Evolutionary conservation across 2,113 vertebrate genomes (phyloP).

Genomic region (Dromas ardeola): DNA sequence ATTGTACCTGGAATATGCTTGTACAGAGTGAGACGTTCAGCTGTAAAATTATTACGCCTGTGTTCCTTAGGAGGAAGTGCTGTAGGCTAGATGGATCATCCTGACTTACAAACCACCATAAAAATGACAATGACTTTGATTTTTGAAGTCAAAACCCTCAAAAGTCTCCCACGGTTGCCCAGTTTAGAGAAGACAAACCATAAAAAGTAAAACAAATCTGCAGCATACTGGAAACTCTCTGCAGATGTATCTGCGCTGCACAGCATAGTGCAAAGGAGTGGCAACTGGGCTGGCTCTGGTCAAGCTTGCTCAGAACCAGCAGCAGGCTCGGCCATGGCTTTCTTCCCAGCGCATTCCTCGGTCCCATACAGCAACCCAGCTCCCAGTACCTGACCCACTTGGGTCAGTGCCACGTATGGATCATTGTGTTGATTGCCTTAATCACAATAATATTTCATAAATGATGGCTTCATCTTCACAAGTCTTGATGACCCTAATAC

Average conservation of each 20-base stretch:
- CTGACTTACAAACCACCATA: neutral
- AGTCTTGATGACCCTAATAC: neutral
- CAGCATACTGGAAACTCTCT: neutral
- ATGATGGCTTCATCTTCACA: neutral
- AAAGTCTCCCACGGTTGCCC: neutral
- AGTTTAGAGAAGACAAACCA: neutral
- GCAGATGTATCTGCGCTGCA: neutral
- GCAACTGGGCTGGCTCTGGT: neutral
- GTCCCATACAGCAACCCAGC: neutral
- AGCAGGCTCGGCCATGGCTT: neutral
- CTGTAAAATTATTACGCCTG: neutral
- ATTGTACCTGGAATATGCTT: neutral
- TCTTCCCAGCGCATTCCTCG: neutral
- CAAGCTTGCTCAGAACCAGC: neutral
- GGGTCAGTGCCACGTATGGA: neutral
- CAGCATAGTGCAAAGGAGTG: neutral
- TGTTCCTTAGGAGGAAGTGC: neutral
- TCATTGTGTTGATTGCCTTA: neutral
- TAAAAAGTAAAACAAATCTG: neutral
- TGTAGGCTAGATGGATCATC: neutral
- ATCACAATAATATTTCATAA: neutral
- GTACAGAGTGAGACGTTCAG: too few species aligned
- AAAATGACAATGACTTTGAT: neutral
- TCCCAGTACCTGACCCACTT: neutral
- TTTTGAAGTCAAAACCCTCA: neutral